Conservation (phyloP, 2,888 invertebrate species). For the Drosophila incognita region DNA sequence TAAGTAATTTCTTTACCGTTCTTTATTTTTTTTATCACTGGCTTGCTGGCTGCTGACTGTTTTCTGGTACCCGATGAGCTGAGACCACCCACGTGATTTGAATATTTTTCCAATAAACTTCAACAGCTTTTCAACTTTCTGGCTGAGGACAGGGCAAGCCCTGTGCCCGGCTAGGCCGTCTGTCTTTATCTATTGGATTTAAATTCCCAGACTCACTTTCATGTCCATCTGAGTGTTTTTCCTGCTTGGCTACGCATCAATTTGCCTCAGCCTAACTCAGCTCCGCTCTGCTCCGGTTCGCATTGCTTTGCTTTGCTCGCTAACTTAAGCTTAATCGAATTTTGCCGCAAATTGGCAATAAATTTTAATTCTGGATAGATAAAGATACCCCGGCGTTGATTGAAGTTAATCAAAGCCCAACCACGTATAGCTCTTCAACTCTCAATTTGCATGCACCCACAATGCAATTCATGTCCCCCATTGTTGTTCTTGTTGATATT, state of each 20-base stretch:
- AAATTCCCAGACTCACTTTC: slow-evolving; percentile 71
- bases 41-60: slow-evolving; percentile 13
- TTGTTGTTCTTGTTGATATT: slow-evolving; percentile 17
- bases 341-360: slow-evolving; percentile 81
- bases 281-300: slow-evolving; percentile 16
- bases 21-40: slow-evolving; percentile 64
- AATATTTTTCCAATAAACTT: slow-evolving; percentile 82
- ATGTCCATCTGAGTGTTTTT: slow-evolving; percentile 76
- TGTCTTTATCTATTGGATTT: slow-evolving; percentile 79
- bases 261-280: slow-evolving; percentile 25
- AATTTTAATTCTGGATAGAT: slow-evolving; percentile 78
- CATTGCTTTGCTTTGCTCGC: slow-evolving; percentile 42
- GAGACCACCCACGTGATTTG: slow-evolving; percentile 81
- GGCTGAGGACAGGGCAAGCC: slow-evolving; percentile 22
- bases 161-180: slow-evolving; percentile 37
- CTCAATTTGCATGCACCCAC: slow-evolving; percentile 46
- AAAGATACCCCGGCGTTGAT: slow-evolving; percentile 56
- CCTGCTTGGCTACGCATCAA: slow-evolving; percentile 53
- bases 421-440: slow-evolving; percentile 26
- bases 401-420: slow-evolving; percentile 71
- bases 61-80: slow-evolving; percentile 53
- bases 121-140: slow-evolving; percentile 77
- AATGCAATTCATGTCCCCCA: slow-evolving; percentile 30
- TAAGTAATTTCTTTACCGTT: slow-evolving; percentile 76
- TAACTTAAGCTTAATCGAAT: slow-evolving; percentile 80